A percentile compares a stretch with the other conserved stretches of the same genome.
Evolutionary conservation across 2,888 invertebrate genomes (phyloP).

Genomic region (Oscheius sp.): DNA sequence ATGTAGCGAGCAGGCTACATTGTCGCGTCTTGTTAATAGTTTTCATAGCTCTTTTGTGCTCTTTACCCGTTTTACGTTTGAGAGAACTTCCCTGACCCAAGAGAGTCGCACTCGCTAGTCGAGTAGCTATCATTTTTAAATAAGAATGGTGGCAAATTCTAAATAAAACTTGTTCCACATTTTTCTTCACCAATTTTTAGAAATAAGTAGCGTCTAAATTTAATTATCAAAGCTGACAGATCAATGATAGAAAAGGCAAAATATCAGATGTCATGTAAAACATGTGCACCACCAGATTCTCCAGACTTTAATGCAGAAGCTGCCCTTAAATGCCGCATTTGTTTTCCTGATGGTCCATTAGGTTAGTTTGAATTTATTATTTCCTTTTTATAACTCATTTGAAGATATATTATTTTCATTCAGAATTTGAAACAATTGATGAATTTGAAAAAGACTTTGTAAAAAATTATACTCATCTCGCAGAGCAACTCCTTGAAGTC

Average conservation of each 20-base stretch:
- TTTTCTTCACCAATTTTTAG: background rate
- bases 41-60: background rate
- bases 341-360: background rate
- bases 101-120: constrained; percentile 24
- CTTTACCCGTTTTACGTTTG: background rate
- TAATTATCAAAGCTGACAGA: background rate
- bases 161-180: constrained; percentile 12
- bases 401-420: background rate
- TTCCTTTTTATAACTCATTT: background rate
- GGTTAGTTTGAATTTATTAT: background rate
- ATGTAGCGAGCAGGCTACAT: constrained; percentile 54
- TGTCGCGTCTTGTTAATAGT: constrained; percentile 20
- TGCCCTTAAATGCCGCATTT: background rate
- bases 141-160: background rate
- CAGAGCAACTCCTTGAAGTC: constrained; percentile 25
- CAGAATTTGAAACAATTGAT: constrained; percentile 17
- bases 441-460: constrained; percentile 37
- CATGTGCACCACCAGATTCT: background rate
- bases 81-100: background rate
- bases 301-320: background rate
- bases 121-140: background rate
- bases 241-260: background rate
- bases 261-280: background rate
- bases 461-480: constrained; percentile 29
- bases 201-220: background rate